phyloP scores from a whole-genome alignment of 2,797 vertebrate genomes.

The Danio choprae region DNA sequence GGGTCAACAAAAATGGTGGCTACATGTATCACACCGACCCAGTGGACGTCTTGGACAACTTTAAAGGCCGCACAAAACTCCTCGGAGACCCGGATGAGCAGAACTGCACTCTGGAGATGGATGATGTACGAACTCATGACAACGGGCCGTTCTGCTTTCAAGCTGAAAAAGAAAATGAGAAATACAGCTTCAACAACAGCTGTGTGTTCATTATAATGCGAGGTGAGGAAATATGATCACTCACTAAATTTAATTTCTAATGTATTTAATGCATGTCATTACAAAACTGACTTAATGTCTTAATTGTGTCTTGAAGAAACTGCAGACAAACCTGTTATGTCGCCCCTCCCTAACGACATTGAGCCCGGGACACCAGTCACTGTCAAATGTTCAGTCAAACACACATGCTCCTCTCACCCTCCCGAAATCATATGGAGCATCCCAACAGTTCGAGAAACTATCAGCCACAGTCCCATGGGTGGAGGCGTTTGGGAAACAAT shows the following conservation, averaged over 20 bases:
- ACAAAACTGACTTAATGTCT: neutral
- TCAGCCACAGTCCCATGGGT: conserved; percentile 18
- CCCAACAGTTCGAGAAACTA: conserved; percentile 35
- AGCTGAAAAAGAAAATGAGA: conserved; percentile 54
- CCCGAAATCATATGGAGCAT: conserved; percentile 70
- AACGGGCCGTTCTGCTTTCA: conserved; percentile 73
- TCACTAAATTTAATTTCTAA: too few species aligned
- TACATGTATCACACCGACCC: conserved; percentile 66
- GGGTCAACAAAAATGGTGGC: conserved; percentile 22
- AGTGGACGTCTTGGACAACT: conserved; percentile 64
- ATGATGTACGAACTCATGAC: conserved; percentile 71
- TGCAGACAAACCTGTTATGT: conserved; percentile 67
- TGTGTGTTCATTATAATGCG: conserved; percentile 72
- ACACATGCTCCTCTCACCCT: conserved; percentile 70
- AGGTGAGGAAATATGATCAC: conserved; percentile 51
- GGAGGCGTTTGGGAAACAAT: conserved; percentile 65
- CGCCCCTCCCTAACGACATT: conserved; percentile 57
- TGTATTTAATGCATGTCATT: neutral
- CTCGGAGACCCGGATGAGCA: conserved; percentile 62
- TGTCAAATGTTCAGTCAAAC: conserved; percentile 68
- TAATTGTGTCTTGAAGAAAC: conserved; percentile 28
- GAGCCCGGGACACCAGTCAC: conserved; percentile 61
- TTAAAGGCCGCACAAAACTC: conserved; percentile 68
- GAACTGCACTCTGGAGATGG: conserved; percentile 71
- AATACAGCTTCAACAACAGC: conserved; percentile 69